Evolutionary conservation across 2,888 invertebrate species (phyloP).

Genomic region (Drosophila pegasa): DNA sequence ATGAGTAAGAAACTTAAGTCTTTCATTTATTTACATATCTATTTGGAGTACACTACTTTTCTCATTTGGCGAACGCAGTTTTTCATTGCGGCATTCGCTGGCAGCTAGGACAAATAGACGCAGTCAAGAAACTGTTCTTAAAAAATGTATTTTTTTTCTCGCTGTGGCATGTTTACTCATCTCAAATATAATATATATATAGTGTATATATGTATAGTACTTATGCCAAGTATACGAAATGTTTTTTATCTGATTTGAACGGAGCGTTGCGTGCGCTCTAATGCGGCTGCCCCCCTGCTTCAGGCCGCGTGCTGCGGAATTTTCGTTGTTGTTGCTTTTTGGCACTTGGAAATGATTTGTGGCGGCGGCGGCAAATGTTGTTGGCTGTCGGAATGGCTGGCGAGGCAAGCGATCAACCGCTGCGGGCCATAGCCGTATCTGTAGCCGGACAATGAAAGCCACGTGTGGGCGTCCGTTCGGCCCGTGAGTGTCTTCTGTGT

Average conservation of each 20-base stretch:
- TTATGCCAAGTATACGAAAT: conserved; percentile 15
- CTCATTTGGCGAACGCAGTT: background rate
- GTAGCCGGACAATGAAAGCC: conserved; percentile 51
- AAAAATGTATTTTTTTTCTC: conserved; percentile 14
- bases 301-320: conserved; percentile 18
- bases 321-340: conserved; percentile 41
- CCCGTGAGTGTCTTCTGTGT: conserved; percentile 20
- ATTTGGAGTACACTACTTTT: too few species aligned
- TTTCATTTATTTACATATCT: too few species aligned
- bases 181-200: background rate
- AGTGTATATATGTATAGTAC: conserved; percentile 5
- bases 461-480: conserved; percentile 51
- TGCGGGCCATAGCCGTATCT: conserved; percentile 30
- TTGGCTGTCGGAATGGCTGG: conserved; percentile 57
- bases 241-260: conserved; percentile 38
- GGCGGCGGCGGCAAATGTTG: conserved; percentile 61
- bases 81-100: conserved; percentile 22
- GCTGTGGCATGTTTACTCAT: conserved; percentile 34
- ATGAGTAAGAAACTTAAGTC: too few species aligned
- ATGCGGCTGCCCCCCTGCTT: conserved; percentile 42
- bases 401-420: conserved; percentile 26
- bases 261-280: conserved; percentile 63
- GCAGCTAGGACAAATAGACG: conserved; percentile 31
- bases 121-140: conserved; percentile 15
- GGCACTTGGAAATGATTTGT: conserved; percentile 79